Conservation (phyloP, 2,888 invertebrate genomes). For the Pinctada fucata region DNA sequence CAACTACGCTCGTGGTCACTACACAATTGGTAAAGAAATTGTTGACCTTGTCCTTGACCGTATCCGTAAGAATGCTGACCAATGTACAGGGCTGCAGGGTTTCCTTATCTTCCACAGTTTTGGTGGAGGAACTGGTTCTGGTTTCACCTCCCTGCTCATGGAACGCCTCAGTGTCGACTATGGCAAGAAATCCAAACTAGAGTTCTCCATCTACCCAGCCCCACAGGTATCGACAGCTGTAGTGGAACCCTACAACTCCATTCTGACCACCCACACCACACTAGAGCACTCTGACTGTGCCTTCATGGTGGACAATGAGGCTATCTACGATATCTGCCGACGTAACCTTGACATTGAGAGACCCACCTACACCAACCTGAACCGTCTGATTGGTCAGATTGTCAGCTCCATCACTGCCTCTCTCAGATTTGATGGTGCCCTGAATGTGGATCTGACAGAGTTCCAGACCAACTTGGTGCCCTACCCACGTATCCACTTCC, state of each 20-base stretch:
- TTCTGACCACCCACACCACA: conserved; percentile 79
- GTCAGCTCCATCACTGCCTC: conserved; percentile 75
- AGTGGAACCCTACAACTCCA: conserved; percentile 87
- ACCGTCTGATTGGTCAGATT: conserved; percentile 29
- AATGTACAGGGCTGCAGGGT: conserved; percentile 73
- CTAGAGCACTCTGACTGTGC: conserved; percentile 28
- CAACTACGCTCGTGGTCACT: conserved; percentile 98
- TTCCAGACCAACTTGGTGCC: conserved; percentile 33
- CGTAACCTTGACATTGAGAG: conserved; percentile 73
- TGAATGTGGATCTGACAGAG: conserved; percentile 26
- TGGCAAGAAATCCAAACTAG: conserved; percentile 24
- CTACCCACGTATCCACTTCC: conserved; percentile 31
- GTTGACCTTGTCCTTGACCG: conserved; percentile 86
- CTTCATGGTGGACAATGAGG: conserved; percentile 29
- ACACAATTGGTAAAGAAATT: conserved; percentile 93
- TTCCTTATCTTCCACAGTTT: conserved; percentile 55
- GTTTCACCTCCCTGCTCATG: conserved; percentile 78
- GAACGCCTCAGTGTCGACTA: conserved; percentile 31
- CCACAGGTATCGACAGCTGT: conserved; percentile 83
- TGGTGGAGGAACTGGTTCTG: conserved; percentile 25
- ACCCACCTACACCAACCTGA: conserved; percentile 31
- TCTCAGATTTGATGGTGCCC: conserved; percentile 52
- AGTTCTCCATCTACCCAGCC: conserved; percentile 93
- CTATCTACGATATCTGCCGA: conserved; percentile 88
- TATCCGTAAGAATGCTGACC: conserved; percentile 80